Conservation (phyloP, 2,888 invertebrate species). For the Lithosia quadra region DNA sequence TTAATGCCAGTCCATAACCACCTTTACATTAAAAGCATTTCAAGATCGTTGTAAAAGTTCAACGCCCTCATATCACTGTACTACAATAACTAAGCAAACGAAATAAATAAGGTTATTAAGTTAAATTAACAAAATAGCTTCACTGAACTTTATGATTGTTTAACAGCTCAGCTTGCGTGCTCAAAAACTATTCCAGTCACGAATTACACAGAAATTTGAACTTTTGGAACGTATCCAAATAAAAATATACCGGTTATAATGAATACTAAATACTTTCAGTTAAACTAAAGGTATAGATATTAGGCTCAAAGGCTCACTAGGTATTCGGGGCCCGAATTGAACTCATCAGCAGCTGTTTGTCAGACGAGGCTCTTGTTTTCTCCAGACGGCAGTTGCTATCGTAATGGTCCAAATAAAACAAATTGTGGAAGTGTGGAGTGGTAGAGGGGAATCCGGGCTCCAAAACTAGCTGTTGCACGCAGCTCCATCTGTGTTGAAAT, state of each 20-base stretch:
- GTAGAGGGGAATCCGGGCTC: too few relatives aligned
- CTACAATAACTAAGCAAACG: constrained; percentile 16
- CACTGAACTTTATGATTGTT: constrained; percentile 33
- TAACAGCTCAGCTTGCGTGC: constrained; percentile 43
- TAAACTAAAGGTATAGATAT: too few relatives aligned
- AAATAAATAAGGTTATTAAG: constrained; percentile 25
- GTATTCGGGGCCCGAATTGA: too few relatives aligned
- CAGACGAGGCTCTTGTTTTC: not conserved
- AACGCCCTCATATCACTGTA: constrained; percentile 17
- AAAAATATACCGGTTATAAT: constrained; percentile 17
- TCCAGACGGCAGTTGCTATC: not conserved
- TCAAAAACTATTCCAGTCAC: constrained; percentile 27
- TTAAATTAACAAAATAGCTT: constrained; percentile 28
- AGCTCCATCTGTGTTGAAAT: too few relatives aligned
- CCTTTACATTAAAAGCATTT: not conserved
- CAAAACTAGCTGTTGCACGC: too few relatives aligned
- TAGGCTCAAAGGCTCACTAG: too few relatives aligned
- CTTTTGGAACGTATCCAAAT: constrained; percentile 36
- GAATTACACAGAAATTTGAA: constrained; percentile 19
- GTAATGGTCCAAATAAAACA: too few relatives aligned
- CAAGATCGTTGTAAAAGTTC: constrained; percentile 11
- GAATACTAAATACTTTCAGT: not conserved
- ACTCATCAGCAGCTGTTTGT: not conserved
- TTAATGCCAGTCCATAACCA: not conserved
- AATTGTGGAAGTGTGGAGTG: too few relatives aligned